Base-by-base conservation (phyloP, 1,140 invertebrate genomes). In the Drosophila erecta region DNA sequence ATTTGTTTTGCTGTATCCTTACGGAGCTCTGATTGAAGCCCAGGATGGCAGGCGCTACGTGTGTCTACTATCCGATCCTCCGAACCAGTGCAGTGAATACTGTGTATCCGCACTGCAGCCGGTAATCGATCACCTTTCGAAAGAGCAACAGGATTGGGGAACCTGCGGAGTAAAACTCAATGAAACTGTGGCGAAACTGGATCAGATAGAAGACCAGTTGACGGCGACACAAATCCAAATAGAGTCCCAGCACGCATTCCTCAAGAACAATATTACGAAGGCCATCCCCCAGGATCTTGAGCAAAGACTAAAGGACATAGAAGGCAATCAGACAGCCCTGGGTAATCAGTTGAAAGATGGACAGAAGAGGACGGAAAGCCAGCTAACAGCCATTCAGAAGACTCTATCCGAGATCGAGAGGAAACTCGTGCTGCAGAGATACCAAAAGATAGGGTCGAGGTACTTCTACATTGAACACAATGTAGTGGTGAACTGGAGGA, bases 391-490 rank as follows among this genome's bases (percentile, higher is more conserved):
- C 14, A 27, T 47, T 0, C 46, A 47, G 22, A 27, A 27, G n/a
- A 10, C 22, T n/a, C 14, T 33, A 11, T 11, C 27, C n/a, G 24
- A 50, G 11, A 27, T 50, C 1, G 47, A 50, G 2, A 27, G 47
- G 10, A 50, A 33, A 17, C 15, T 50, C 24, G 47, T 15, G 8
- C 47, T 50, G 14, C 47, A 30, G n/a, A 50, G 24, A 4, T 50
- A 30, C 11, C 24, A 30, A 50, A n/a, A 27, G 47, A 50, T 50
- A 17, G 47, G 47, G 4, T 30, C 47, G 8, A 30, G 47, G n/a
- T 33, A 30, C 2, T 50, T 50, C n/a, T 50, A 50, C 47, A 50
- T 50, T 14, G 47, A 50, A 30, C 47, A 50, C 27, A 50, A 50
- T 17, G 1, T 33, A 2, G 0, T 4, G n/a, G 47, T 50, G 1